Evolutionary conservation across 2,797 vertebrate genomes (phyloP), one percentile per base, ranked within the genome.

Genomic region (Perdix hodgsoniae): DNA sequence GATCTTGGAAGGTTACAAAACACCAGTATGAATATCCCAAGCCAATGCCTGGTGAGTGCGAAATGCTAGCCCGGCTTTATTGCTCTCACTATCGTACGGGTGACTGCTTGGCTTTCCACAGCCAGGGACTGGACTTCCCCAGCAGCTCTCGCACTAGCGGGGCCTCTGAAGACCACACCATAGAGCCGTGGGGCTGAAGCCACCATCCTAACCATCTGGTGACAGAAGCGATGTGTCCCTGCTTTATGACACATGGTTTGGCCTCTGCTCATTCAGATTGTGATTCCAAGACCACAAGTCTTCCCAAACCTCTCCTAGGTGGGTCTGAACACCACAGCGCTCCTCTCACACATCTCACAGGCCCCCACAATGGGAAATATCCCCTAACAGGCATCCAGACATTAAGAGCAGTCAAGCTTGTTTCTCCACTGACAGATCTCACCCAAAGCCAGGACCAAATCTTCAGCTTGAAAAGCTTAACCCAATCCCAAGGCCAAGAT

Each of bases 1-100:
- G 79, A 91, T 94, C 59, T 86, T 72, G 73, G 86, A 91, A 86
- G 86, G 76, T 88, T 83, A 78, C 83, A 78, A 83, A 91, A 40
- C 86, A 74, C 86, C 90, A 61, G 14, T 1, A 17, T 22, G 72
- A 91, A 44, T 35, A 88, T 49, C n/a, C 67, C 70, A 0, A 0
- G 80, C 77, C 83, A 88, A 17, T 0, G 4, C 94, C 80, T 72
- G 80, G 33, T 26, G 83, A 65, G 70, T 27, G 88, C 0, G 2
- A 88, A 93, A 83, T 27, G 83, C 88, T 83, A 74, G 86, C 10
- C 0, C 33, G 0, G 18, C 54, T n/a, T 22, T 61, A 39, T 14
- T 2, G 2, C 57, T 83, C 76, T 74, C 1, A 0, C 82, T 39
- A 15, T 72, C 66, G 26, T 0, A 8, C 0, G 0, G 54, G 49